Conservation (phyloP, 1,140 invertebrate species). For the Sitodiplosis mosellana region DNA sequence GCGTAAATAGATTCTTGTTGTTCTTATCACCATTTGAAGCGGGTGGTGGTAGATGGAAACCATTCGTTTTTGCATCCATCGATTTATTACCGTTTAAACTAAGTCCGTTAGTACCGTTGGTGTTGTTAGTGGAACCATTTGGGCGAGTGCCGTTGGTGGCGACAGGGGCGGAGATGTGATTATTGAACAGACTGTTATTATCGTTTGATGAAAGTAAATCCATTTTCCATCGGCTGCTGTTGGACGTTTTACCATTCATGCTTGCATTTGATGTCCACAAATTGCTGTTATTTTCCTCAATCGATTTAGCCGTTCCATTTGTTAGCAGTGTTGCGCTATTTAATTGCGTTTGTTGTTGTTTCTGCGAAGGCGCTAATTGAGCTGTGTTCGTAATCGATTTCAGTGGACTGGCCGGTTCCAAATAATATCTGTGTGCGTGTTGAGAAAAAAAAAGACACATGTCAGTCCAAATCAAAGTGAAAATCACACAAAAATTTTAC, state of each 20-base stretch:
- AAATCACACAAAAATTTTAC: background rate
- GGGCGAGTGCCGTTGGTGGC: background rate
- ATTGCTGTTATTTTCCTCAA: slow-evolving; percentile 8
- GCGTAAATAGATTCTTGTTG: slow-evolving; percentile 13
- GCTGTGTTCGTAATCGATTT: slow-evolving; percentile 23
- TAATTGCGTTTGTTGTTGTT: slow-evolving; percentile 7
- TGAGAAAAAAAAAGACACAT: too few species aligned
- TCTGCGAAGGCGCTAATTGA: slow-evolving; percentile 15
- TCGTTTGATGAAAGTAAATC: background rate
- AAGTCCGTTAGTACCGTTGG: slow-evolving; percentile 6
- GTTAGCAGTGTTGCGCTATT: slow-evolving; percentile 2
- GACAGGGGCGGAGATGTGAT: background rate
- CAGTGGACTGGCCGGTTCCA: slow-evolving; percentile 38
- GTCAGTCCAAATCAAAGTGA: background rate
- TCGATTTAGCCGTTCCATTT: slow-evolving; percentile 7
- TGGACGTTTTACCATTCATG: background rate
- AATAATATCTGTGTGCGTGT: slow-evolving; percentile 39
- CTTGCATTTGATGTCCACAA: slow-evolving; percentile 19
- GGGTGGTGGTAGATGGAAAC: background rate
- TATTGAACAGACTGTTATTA: background rate
- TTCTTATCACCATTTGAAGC: too few species aligned
- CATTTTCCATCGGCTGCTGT: slow-evolving; percentile 1
- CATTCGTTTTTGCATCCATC: background rate
- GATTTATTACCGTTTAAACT: background rate
- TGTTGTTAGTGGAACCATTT: slow-evolving; percentile 3